A percentile compares a stretch with the other conserved stretches of the same genome.
These are phyloP conservation scores for Sprattus sprattus DNA, from an alignment of 2,113 vertebrate species.

Conservation along the genomic window DNA sequence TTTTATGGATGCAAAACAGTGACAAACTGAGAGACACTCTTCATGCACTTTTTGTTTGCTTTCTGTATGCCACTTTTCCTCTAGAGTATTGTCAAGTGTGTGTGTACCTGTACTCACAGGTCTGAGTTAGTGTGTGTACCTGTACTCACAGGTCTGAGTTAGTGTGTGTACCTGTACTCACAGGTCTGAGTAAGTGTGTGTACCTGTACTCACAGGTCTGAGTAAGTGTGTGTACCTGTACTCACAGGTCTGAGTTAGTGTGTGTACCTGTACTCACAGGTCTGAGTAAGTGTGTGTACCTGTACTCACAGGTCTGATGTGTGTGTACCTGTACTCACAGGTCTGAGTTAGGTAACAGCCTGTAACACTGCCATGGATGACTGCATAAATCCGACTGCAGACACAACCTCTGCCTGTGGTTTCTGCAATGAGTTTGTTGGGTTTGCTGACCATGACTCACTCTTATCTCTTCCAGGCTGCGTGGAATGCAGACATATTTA, in stretches of 20 bases:
- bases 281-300: background rate
- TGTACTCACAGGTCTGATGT: background rate
- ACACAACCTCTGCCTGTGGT: background rate
- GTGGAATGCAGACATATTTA: background rate
- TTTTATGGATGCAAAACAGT: background rate
- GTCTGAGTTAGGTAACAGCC: background rate
- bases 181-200: background rate
- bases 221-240: background rate
- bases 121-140: background rate
- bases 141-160: background rate
- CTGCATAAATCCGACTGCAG: background rate
- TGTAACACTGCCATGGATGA: background rate
- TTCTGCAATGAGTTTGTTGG: background rate
- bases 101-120: background rate
- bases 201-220: background rate
- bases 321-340: background rate
- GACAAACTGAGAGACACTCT: background rate
- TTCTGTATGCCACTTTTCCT: background rate
- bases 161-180: background rate
- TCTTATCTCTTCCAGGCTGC: background rate
- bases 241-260: background rate
- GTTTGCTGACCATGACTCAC: background rate
- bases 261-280: background rate
- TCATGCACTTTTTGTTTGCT: background rate
- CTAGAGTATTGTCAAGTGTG: background rate